Conservation (phyloP, 2,113 vertebrate species). For the Mystacornis crossleyi region DNA sequence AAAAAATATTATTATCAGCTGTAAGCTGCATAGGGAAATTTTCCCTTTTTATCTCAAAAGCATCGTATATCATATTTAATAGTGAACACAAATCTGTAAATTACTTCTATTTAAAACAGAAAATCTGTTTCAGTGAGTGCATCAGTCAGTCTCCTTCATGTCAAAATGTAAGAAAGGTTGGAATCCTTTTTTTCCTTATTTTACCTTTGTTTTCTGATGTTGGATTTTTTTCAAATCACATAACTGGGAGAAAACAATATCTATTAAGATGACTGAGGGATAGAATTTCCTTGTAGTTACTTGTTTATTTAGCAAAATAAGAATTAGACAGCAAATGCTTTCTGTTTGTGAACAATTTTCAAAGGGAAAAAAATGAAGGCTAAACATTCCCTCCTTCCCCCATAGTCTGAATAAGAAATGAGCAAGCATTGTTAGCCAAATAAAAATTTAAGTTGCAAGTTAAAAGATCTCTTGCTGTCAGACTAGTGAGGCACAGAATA, state of each 20-base stretch:
- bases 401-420: rapidly evolving
- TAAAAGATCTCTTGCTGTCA: background rate
- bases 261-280: background rate
- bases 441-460: background rate
- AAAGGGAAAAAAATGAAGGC: background rate
- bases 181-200: background rate
- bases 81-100: background rate
- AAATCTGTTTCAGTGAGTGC: background rate
- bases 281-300: background rate
- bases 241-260: background rate
- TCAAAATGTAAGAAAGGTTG: background rate
- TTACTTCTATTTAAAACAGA: background rate
- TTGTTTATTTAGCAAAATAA: background rate
- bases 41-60: background rate
- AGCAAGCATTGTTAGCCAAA: background rate
- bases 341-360: background rate
- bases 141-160: background rate
- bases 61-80: background rate
- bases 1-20: background rate
- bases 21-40: background rate
- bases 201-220: background rate
- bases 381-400: background rate
- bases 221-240: background rate
- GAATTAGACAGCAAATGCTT: background rate
- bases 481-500: background rate